Conservation (phyloP, 1,140 invertebrate genomes). For the Drosophila bifasciata region DNA sequence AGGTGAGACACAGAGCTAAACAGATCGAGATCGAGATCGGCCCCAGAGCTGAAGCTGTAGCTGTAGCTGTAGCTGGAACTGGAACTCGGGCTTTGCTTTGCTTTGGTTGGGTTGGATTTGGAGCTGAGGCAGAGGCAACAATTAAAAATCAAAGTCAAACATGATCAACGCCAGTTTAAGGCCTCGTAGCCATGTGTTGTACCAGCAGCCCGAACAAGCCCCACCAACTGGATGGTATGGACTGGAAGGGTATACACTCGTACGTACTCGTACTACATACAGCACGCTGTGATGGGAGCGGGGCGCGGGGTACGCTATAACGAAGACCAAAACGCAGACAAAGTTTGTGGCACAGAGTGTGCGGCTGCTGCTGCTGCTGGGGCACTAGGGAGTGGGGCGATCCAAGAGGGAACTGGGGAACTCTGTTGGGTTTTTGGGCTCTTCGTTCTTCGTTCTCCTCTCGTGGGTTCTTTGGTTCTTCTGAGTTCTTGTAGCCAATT, state of each 20-base stretch:
- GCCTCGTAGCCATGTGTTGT: conserved; percentile 74
- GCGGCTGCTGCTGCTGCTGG: too few relatives aligned
- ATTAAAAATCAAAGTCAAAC: conserved; percentile 83
- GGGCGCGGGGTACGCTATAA: conserved; percentile 30
- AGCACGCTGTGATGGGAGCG: too few relatives aligned
- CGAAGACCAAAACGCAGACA: conserved; percentile 41
- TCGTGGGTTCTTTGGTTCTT: conserved; percentile 28
- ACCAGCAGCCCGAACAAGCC: conserved; percentile 75
- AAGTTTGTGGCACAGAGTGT: conserved; percentile 35
- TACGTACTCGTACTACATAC: too few relatives aligned
- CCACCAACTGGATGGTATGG: conserved; percentile 44
- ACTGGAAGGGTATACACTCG: not conserved
- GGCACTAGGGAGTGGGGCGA: conserved; percentile 5
- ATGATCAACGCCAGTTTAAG: conserved; percentile 83
- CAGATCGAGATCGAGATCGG: conserved; percentile 21
- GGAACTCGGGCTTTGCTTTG: conserved; percentile 14
- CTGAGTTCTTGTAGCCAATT: conserved; percentile 79
- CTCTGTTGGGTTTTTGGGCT: conserved; percentile 29
- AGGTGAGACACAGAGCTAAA: conserved; percentile 45
- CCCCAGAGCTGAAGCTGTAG: conserved; percentile 21
- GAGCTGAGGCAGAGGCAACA: conserved; percentile 61
- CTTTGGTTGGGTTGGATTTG: conserved; percentile 33
- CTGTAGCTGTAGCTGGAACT: conserved; percentile 29
- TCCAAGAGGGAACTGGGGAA: conserved; percentile 9
- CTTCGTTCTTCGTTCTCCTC: conserved; percentile 23